These are phyloP conservation scores for Antrozous pallidus DNA, from an alignment of 2,797 vertebrate genomes.

Conservation along the genomic window DNA sequence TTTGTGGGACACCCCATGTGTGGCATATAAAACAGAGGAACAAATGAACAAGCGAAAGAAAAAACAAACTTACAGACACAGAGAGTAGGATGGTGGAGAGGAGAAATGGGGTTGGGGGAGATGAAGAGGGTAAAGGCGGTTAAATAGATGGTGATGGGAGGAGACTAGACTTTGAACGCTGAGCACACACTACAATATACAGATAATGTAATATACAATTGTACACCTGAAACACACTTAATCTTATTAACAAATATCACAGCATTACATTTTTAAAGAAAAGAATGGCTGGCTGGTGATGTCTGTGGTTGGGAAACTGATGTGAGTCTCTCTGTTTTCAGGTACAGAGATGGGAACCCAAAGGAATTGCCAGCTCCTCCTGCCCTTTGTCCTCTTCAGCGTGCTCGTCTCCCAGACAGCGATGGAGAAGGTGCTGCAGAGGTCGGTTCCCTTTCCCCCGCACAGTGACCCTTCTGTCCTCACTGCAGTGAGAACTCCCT, in stretches of 20 bases:
- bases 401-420: conserved; percentile 87
- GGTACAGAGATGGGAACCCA: conserved; percentile 89
- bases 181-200: neutral
- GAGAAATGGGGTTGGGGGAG: neutral
- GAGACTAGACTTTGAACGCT: neutral
- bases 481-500: neutral
- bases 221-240: neutral
- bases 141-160: neutral
- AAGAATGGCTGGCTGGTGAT: neutral
- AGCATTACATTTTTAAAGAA: neutral
- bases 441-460: conserved; percentile 81
- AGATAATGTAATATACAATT: neutral
- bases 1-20: too few relatives aligned
- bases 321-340: conserved; percentile 64
- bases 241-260: neutral
- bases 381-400: conserved; percentile 88
- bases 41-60: neutral
- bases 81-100: neutral
- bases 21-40: neutral
- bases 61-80: neutral
- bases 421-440: conserved; percentile 80
- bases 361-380: conserved; percentile 88
- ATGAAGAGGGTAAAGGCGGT: too few relatives aligned
- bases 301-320: neutral
- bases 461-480: too few relatives aligned